Percentiles rank a stretch among this genome's conserved stretches.
These are phyloP conservation scores for Enteromius thamalakanensis DNA, from an alignment of 2,797 vertebrate genomes.

Conservation along the genomic window DNA sequence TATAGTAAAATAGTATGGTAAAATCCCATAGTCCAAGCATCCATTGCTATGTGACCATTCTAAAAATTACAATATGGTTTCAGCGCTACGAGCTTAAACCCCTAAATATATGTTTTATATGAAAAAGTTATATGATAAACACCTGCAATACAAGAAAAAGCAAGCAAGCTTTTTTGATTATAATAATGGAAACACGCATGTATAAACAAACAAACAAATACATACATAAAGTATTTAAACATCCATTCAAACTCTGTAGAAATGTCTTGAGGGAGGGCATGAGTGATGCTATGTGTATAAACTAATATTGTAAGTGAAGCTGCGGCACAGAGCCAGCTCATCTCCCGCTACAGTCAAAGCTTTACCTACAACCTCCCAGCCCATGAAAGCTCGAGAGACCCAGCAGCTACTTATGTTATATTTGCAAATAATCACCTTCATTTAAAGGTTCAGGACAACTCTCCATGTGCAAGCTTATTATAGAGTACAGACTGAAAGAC, in stretches of 20 bases:
- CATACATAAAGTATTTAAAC: background rate
- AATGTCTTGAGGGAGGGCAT: background rate
- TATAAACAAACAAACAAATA: background rate
- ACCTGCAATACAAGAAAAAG: background rate
- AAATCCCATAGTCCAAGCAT: no score
- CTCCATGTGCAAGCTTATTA: background rate
- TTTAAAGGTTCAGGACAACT: background rate
- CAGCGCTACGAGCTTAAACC: background rate
- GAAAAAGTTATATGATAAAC: background rate
- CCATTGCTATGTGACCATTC: no score
- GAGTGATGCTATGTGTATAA: background rate
- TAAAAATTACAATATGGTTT: background rate
- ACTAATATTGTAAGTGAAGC: slow-evolving; percentile 24
- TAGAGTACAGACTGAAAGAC: background rate
- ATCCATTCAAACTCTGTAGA: background rate
- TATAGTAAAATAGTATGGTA: no score
- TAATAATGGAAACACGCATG: background rate
- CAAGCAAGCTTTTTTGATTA: background rate
- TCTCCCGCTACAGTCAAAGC: background rate
- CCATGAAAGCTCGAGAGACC: background rate
- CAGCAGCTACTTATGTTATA: background rate
- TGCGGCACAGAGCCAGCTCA: background rate
- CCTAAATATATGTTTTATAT: background rate
- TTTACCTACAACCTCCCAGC: background rate
- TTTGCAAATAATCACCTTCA: background rate